Evolutionary conservation across 2,113 vertebrate species (phyloP).

Genomic region (Calyptomena viridis): DNA sequence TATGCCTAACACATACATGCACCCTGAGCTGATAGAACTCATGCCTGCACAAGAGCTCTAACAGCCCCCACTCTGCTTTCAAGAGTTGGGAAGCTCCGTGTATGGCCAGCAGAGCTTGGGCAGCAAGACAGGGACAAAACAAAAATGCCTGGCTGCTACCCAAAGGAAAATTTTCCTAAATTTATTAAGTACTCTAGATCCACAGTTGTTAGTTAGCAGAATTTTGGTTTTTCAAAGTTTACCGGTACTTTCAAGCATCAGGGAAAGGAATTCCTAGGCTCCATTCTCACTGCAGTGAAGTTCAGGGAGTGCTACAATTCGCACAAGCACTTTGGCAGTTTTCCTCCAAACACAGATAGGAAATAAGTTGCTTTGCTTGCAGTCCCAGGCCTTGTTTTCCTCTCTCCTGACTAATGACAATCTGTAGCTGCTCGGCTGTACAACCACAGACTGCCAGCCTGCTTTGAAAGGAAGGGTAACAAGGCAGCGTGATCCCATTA

Average conservation of each 20-base stretch:
- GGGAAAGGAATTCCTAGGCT: not conserved
- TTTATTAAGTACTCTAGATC: not conserved
- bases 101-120: not conserved
- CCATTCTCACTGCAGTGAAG: not conserved
- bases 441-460: not conserved
- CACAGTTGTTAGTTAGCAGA: not conserved
- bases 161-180: not conserved
- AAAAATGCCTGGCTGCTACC: not conserved
- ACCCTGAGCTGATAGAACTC: not conserved
- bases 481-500: not conserved
- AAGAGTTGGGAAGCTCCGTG: not conserved
- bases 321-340: not conserved
- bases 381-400: not conserved
- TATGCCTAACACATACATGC: not conserved
- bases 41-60: not conserved
- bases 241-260: not conserved
- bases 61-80: not conserved
- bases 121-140: not conserved
- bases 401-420: not conserved
- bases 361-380: not conserved
- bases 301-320: not conserved
- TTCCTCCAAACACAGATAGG: not conserved
- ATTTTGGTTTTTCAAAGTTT: not conserved
- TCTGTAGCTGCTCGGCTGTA: not conserved
- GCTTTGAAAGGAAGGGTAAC: not conserved